Evolutionary conservation across 2,888 invertebrate genomes (phyloP), one percentile per base, ranked within the genome.

Genomic region (Amiota mariae): DNA sequence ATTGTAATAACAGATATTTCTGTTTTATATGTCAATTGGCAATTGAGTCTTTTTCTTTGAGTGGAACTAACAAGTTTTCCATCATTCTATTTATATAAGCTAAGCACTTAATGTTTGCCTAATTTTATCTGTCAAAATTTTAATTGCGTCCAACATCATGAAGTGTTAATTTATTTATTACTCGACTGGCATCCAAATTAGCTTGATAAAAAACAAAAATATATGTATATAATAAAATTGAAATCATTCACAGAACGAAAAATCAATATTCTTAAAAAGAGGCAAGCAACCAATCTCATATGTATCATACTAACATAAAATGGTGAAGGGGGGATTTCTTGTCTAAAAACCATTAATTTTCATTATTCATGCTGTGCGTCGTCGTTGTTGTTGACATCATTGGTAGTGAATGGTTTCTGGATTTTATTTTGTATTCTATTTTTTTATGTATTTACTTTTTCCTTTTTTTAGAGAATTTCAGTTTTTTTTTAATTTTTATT

Each of bases 121-220:
- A 67, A 48, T 48, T 59, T 59, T 12, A 36, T 15, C 66, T 67
- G 72, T 68, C 59, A 68, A 68, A 36, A 68, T 68, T 68, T 72
- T 59, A 47, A 72, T 72, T 67, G 49, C 56, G 57, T 47, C 12
- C 72, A 66, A 66, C 72, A 72, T 48, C n/a, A 36, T 36, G 36
- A 36, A 49, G 78, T 78, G 83, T 78, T 79, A 82, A 81, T 81
- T 82, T 85, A 82, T 85, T 84, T 84, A 84, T 85, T 84, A 81
- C 84, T 82, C 77, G 82, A 79, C 72, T 54, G 73, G 76, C 76
- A 81, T 81, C 57, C 66, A 57, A 57, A 57, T 13, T 57, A 15
- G 57, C 13, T 15, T 13, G 10, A 13, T 10, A 57, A 4, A 18
- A 57, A n/a, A 57, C 1, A 51, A n/a, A n/a, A n/a, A n/a, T n/a